A percentile compares a stretch with the other conserved stretches of the same genome.
phyloP scores from a whole-genome alignment of 2,888 invertebrate genomes.

The Thyatira batis region DNA sequence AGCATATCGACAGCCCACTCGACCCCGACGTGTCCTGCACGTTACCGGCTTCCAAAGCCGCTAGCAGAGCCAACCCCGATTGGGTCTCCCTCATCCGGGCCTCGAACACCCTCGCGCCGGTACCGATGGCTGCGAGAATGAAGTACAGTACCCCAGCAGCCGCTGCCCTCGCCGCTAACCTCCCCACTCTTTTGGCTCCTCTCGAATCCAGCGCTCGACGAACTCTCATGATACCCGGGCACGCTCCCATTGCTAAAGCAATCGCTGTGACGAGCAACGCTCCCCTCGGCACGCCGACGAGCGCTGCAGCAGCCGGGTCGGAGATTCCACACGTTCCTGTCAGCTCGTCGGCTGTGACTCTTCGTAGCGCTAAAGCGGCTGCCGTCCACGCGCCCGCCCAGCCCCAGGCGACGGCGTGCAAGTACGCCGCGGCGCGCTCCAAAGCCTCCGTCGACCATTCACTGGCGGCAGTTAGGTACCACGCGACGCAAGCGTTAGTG shows the following conservation, averaged over 20 bases:
- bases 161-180: slow-evolving; percentile 88
- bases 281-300: slow-evolving; percentile 84
- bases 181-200: slow-evolving; percentile 87
- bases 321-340: slow-evolving; percentile 92
- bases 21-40: slow-evolving; percentile 44
- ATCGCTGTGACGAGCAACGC: slow-evolving; percentile 86
- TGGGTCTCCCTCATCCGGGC: slow-evolving; percentile 77
- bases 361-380: slow-evolving; percentile 89
- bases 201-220: slow-evolving; percentile 77
- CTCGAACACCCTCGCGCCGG: slow-evolving; percentile 87
- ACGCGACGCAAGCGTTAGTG: slow-evolving; percentile 93
- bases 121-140: slow-evolving; percentile 86
- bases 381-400: slow-evolving; percentile 93
- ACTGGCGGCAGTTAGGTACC: slow-evolving; percentile 94
- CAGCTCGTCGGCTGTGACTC: slow-evolving; percentile 90
- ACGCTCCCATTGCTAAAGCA: slow-evolving; percentile 88
- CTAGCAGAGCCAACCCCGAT: slow-evolving; percentile 68
- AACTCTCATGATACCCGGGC: slow-evolving; percentile 89
- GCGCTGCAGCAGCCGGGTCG: slow-evolving; percentile 81
- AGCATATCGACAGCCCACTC: slow-evolving; percentile 80
- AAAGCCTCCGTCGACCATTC: slow-evolving; percentile 97
- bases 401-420: slow-evolving; percentile 94
- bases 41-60: slow-evolving; percentile 71
- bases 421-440: slow-evolving; percentile 91
- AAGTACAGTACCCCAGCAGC: slow-evolving; percentile 90